Percentiles rank a stretch among this genome's conserved stretches.
These are phyloP conservation scores for Scelioninae gen. 1 DNA, from an alignment of 2,888 invertebrate genomes.

Conservation along the genomic window DNA sequence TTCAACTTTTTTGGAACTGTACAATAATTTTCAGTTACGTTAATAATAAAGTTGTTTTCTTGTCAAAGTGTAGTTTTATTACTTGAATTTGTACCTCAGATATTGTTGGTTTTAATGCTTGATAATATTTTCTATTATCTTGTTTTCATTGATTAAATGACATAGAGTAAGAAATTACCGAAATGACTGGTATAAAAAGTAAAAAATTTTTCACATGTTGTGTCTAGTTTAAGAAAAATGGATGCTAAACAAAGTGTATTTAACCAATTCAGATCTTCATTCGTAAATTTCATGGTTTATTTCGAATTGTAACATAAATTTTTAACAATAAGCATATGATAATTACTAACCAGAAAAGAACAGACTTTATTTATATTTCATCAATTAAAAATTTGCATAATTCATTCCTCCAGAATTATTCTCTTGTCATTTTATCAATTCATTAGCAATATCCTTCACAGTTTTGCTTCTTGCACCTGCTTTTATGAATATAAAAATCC, in stretches of 20 bases:
- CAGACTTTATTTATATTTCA: too few species aligned
- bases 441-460: slow-evolving; percentile 31
- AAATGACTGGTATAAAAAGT: too few species aligned
- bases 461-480: slow-evolving; percentile 24
- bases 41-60: slow-evolving; percentile 3
- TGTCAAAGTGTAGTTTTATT: not conserved
- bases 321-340: not conserved
- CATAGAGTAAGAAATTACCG: not conserved
- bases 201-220: too few species aligned
- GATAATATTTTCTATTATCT: too few species aligned
- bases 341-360: too few species aligned
- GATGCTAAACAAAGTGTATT: too few species aligned
- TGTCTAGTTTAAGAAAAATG: too few species aligned
- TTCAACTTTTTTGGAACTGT: too few species aligned
- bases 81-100: not conserved
- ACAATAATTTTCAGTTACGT: too few species aligned
- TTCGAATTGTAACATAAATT: too few species aligned
- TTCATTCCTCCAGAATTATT: slow-evolving; percentile 8
- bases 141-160: not conserved
- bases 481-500: slow-evolving; percentile 7
- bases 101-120: not conserved
- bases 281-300: too few species aligned
- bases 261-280: slow-evolving; percentile 12
- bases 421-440: slow-evolving; percentile 23
- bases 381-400: too few species aligned